Evolutionary conservation across 1,140 invertebrate genomes (phyloP).

Genomic region (Limonius californicus): DNA sequence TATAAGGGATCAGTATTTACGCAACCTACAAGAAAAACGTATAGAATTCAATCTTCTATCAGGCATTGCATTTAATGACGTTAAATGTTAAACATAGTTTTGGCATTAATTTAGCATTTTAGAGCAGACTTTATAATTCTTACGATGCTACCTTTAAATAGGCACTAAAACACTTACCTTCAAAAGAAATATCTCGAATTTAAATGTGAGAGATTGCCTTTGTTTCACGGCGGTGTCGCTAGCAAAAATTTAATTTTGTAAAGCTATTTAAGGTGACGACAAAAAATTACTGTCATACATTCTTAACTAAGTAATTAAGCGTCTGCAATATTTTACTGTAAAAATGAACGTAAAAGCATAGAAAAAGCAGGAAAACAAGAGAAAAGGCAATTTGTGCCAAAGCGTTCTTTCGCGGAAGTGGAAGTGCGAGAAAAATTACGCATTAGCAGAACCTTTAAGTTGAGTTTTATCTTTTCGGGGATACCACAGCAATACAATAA

Average conservation of each 20-base stretch:
- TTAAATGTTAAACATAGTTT: too few species aligned
- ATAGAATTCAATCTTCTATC: too few species aligned
- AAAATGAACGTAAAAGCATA: neutral
- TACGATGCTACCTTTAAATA: too few species aligned
- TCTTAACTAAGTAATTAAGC: slow-evolving; percentile 13
- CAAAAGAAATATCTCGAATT: too few species aligned
- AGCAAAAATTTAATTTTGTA: slow-evolving; percentile 3
- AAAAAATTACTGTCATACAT: slow-evolving; percentile 12
- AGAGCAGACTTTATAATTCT: too few species aligned
- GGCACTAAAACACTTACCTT: too few species aligned
- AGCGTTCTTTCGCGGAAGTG: neutral
- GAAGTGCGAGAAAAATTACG: slow-evolving; percentile 3
- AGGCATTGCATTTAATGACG: too few species aligned
- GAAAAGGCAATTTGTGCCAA: slow-evolving; percentile 4
- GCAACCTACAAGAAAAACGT: too few species aligned
- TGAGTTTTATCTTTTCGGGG: slow-evolving; percentile 5
- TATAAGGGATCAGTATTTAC: too few species aligned
- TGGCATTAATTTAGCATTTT: too few species aligned
- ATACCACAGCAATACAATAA: slow-evolving; percentile 19
- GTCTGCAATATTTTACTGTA: neutral
- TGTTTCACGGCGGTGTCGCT: neutral
- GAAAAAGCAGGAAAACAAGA: neutral
- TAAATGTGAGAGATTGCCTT: too few species aligned
- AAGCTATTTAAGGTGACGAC: slow-evolving; percentile 5
- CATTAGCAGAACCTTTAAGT: slow-evolving; percentile 1